These are phyloP conservation scores for Electrona antarctica DNA, from an alignment of 2,113 vertebrate genomes.

Conservation along the genomic window DNA sequence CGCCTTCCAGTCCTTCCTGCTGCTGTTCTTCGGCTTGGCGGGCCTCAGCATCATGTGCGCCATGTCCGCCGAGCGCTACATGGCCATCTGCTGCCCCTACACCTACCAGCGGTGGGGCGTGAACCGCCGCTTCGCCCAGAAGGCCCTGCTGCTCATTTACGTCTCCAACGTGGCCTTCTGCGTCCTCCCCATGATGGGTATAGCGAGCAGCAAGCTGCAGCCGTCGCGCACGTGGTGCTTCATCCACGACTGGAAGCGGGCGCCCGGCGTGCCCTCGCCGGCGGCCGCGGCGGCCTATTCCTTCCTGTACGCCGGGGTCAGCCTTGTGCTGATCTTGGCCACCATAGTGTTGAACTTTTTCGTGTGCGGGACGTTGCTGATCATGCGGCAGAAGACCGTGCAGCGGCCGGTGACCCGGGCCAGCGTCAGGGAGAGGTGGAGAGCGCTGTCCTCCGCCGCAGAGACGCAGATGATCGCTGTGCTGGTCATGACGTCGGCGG, in stretches of 20 bases:
- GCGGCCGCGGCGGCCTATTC: conserved; percentile 78
- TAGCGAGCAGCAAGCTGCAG: conserved; percentile 83
- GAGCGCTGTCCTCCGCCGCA: conserved; percentile 79
- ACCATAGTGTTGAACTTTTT: conserved; percentile 91
- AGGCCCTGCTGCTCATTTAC: conserved; percentile 87
- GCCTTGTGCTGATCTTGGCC: conserved; percentile 89
- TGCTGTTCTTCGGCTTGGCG: conserved; percentile 93
- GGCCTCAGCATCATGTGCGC: conserved; percentile 96
- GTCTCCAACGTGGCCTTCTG: conserved; percentile 89
- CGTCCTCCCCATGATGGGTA: conserved; percentile 90
- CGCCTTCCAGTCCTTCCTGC: conserved; percentile 70
- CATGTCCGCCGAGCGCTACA: conserved; percentile 95
- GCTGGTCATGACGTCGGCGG: conserved; percentile 91
- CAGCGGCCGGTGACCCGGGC: conserved; percentile 81
- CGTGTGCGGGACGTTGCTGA: conserved; percentile 91
- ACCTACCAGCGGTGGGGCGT: conserved; percentile 83
- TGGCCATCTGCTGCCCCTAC: conserved; percentile 98
- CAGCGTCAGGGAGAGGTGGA: conserved; percentile 85
- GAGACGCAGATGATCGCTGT: conserved; percentile 98
- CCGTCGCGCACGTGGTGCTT: conserved; percentile 92
- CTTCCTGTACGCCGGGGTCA: conserved; percentile 90
- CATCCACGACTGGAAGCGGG: conserved; percentile 85
- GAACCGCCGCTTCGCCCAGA: conserved; percentile 87
- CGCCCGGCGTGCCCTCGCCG: conserved; percentile 65
- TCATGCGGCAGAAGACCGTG: conserved; percentile 90